Percentiles rank a stretch among this genome's conserved stretches.
phyloP scores from a whole-genome alignment of 2,888 invertebrate species.

The Mylabris sibirica region DNA sequence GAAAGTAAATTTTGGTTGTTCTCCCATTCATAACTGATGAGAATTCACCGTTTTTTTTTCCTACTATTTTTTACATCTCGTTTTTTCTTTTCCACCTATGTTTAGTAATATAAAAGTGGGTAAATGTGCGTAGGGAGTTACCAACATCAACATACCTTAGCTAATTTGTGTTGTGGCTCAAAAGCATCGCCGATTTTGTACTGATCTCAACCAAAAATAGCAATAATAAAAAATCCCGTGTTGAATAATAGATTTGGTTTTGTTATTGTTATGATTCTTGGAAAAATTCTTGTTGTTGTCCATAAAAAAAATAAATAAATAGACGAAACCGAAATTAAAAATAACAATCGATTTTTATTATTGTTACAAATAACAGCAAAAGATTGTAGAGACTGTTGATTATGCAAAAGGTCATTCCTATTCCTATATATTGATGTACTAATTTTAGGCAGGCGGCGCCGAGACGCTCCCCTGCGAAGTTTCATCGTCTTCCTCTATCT shows the following conservation, averaged over 20 bases:
- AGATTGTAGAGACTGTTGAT: slow-evolving; percentile 38
- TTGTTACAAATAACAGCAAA: background rate
- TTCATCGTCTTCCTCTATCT: slow-evolving; percentile 27
- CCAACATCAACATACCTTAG: background rate
- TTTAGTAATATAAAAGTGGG: slow-evolving; percentile 1
- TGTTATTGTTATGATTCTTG: background rate
- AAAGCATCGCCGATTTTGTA: background rate
- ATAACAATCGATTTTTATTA: slow-evolving; percentile 4
- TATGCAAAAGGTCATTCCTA: slow-evolving; percentile 54
- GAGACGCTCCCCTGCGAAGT: slow-evolving; percentile 55
- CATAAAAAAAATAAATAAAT: background rate
- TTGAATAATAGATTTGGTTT: background rate
- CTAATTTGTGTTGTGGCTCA: background rate
- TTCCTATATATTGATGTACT: slow-evolving; percentile 49
- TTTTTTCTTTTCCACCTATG: slow-evolving; percentile 19
- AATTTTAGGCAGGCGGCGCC: slow-evolving; percentile 51
- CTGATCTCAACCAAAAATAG: background rate
- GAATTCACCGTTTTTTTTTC: slow-evolving; percentile 28
- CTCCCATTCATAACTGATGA: slow-evolving; percentile 32
- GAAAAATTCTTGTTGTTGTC: background rate
- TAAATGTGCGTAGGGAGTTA: background rate
- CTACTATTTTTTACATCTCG: background rate
- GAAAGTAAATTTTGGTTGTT: slow-evolving; percentile 23
- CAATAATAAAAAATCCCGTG: background rate
- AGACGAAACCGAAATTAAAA: background rate